Base-by-base conservation (phyloP, 2,797 vertebrate genomes). In the Streptopelia turtur region DNA sequence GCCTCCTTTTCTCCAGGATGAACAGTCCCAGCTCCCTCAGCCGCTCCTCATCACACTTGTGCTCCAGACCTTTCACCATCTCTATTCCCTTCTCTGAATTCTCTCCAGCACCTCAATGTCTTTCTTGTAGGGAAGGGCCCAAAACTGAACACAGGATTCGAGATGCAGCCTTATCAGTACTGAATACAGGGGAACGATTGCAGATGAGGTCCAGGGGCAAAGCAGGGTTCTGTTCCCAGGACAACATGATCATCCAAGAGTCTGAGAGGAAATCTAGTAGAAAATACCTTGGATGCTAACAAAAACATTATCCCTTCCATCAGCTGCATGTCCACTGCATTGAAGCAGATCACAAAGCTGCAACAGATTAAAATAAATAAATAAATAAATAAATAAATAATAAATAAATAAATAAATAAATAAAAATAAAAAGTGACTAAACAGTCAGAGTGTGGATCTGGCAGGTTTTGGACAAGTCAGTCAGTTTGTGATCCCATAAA, bases 281-380 rank as follows among this genome's bases (percentile, higher is more conserved):
- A 27, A 35, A 77, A 8, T 52, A 55, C 23, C 60, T 61, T 31
- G 53, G 31, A 61, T 56, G 11, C 25, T 80, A 39, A 49, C 49
- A 60, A 60, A 92, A 90, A 71, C 21, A 47, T 4, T 5, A 71
- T 21, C 13, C 2, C 6, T 66, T 79, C 31, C 13, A 12, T 60
- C 47, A 77, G 21, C 45, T 75, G 33, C 52, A 79, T 30, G 50
- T 59, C 56, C 22, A 22, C 13, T 55, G 10, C 79, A 25, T 30
- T 77, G 52, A 84, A 77, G 31, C 33, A 82, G 56, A 80, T 84
- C 39, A 87, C 43, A 90, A 49, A 82, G 39, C 53, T 76, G 37
- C 52, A 47, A 64, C 88, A 85, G 25, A 71, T 35, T 33, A 9
- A 16, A n/a, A 57, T 43, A 37, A 23, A 71, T 37, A 24, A 43